These are phyloP conservation scores for Pogonomyrmex californicus DNA, from an alignment of 1,140 invertebrate genomes.

Conservation along the genomic window DNA sequence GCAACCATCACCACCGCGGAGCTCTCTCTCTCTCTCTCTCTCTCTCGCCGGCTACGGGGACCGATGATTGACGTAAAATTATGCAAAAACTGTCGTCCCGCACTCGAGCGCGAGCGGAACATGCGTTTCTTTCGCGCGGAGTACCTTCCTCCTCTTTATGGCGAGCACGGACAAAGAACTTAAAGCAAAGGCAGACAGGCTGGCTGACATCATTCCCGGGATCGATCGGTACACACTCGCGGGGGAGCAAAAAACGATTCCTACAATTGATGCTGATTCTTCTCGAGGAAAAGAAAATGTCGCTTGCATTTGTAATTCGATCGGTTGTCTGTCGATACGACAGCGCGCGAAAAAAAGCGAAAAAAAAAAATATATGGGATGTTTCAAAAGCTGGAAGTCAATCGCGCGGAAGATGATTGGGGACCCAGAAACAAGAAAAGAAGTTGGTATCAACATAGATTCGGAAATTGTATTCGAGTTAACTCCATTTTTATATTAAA, in stretches of 20 bases:
- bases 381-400: no score
- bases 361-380: neutral
- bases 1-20: conserved; percentile 22
- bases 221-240: conserved; percentile 9
- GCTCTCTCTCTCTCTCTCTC: no score
- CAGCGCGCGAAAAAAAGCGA: neutral
- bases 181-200: neutral
- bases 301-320: neutral
- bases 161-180: conserved; percentile 32
- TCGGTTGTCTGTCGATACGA: neutral
- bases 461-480: no score
- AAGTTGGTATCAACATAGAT: no score
- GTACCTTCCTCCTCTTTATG: neutral
- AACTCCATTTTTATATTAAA: no score
- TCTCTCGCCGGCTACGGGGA: neutral
- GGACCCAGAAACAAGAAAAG: no score
- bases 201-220: conserved; percentile 41
- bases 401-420: no score
- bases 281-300: neutral
- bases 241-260: conserved; percentile 1
- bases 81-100: conserved; percentile 59
- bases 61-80: conserved; percentile 63
- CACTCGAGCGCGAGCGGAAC: conserved; percentile 19
- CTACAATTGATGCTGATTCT: neutral
- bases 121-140: conserved; percentile 34